Conservation (phyloP, 2,888 invertebrate genomes). For the Spodoptera exigua region DNA sequence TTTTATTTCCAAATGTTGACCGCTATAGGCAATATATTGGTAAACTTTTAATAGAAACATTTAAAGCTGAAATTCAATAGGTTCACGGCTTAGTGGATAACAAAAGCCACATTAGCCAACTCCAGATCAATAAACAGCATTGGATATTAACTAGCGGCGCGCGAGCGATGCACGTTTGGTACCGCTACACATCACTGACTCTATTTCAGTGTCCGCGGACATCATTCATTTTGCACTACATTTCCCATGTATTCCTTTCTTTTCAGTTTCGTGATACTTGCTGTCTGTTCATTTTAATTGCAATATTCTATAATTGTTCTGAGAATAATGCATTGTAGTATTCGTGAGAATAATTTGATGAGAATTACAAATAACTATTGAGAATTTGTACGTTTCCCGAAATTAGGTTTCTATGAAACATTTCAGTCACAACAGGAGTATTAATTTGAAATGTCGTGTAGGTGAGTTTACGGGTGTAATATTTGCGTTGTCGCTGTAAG, state of each 20-base stretch:
- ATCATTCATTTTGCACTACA: slow-evolving; percentile 59
- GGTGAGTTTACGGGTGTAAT: slow-evolving; percentile 65
- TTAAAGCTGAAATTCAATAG: slow-evolving; percentile 56
- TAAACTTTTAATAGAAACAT: slow-evolving; percentile 33
- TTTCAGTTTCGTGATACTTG: slow-evolving; percentile 5
- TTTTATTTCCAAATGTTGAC: slow-evolving; percentile 10
- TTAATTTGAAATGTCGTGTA: slow-evolving; percentile 52
- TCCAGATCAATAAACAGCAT: slow-evolving; percentile 69
- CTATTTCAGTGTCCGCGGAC: slow-evolving; percentile 55
- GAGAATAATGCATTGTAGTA: not conserved
- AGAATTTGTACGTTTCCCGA: too few relatives aligned
- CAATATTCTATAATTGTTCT: too few relatives aligned
- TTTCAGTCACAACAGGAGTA: slow-evolving; percentile 26
- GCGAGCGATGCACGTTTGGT: slow-evolving; percentile 49
- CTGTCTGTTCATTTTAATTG: not conserved
- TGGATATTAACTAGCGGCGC: slow-evolving; percentile 56
- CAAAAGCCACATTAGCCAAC: slow-evolving; percentile 66
- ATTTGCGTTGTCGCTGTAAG: slow-evolving; percentile 71
- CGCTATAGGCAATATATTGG: slow-evolving; percentile 9
- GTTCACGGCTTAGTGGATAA: slow-evolving; percentile 56
- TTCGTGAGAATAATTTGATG: too few relatives aligned
- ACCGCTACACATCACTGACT: slow-evolving; percentile 58
- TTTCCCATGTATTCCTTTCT: slow-evolving; percentile 48
- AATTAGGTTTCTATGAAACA: too few relatives aligned
- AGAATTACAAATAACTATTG: too few relatives aligned